Percentiles rank a stretch among this genome's conserved stretches.
These are phyloP conservation scores for Hypothenemus hampei DNA, from an alignment of 1,140 invertebrate genomes.

Conservation along the genomic window DNA sequence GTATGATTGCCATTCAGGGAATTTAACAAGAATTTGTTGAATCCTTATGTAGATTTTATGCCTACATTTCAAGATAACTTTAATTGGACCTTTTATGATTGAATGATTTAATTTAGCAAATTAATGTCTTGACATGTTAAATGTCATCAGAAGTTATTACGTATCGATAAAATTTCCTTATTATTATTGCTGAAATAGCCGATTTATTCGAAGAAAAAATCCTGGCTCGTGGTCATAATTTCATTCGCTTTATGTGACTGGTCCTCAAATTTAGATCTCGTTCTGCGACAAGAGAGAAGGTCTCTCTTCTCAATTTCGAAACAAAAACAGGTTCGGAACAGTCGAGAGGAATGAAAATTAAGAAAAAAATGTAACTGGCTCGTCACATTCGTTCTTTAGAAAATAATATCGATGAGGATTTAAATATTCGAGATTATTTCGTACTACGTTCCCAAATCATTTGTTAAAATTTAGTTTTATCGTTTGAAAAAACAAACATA, in stretches of 20 bases:
- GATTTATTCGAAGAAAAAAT: too few species aligned
- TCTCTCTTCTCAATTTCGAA: slow-evolving; percentile 21
- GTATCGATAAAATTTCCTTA: too few species aligned
- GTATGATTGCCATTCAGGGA: too few species aligned
- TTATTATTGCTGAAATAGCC: too few species aligned
- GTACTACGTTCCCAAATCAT: background rate
- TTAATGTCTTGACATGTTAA: too few species aligned
- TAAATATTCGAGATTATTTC: slow-evolving; percentile 2
- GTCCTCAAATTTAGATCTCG: slow-evolving; percentile 13
- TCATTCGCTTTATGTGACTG: slow-evolving; percentile 6
- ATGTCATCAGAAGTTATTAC: too few species aligned
- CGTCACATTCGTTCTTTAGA: slow-evolving; percentile 15
- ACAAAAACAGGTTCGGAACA: slow-evolving; percentile 18
- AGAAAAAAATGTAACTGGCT: slow-evolving; percentile 20
- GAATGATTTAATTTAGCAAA: too few species aligned
- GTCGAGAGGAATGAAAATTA: slow-evolving; percentile 14
- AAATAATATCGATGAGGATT: slow-evolving; percentile 11
- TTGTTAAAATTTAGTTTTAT: background rate
- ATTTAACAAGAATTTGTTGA: too few species aligned
- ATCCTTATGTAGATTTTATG: too few species aligned
- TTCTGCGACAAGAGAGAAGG: slow-evolving; percentile 6
- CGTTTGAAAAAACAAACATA: background rate
- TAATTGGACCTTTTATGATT: too few species aligned
- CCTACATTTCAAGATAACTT: too few species aligned
- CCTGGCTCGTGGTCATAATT: slow-evolving; percentile 4